A percentile compares a stretch with the other conserved stretches of the same genome.
Evolutionary conservation across 2,888 invertebrate species (phyloP).

Genomic region (Anodontia alba): DNA sequence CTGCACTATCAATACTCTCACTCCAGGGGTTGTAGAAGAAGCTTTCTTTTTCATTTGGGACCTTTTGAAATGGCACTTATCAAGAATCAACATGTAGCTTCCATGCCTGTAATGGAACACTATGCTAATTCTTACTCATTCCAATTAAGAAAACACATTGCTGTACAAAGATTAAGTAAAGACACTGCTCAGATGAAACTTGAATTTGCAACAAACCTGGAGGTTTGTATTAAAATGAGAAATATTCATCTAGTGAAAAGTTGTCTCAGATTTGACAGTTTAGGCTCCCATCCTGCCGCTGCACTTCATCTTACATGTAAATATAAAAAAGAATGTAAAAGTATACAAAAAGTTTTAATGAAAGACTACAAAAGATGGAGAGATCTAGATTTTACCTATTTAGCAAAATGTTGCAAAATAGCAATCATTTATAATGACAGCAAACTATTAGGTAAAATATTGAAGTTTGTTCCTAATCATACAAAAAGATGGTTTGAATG

Average conservation of each 20-base stretch:
- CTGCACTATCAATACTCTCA: neutral
- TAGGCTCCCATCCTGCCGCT: neutral
- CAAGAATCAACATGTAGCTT: neutral
- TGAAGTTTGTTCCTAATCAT: neutral
- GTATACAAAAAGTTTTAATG: neutral
- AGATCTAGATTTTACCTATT: too few species aligned
- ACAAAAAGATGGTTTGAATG: neutral
- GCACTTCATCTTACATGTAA: neutral
- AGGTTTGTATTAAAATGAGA: neutral
- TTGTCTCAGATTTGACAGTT: neutral
- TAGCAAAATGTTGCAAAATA: neutral
- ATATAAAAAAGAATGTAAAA: neutral
- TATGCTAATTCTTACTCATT: neutral
- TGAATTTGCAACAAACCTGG: neutral
- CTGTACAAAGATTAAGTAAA: neutral
- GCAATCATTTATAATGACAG: neutral
- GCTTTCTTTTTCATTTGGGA: neutral
- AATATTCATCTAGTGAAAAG: conserved; percentile 2
- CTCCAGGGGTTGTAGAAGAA: neutral
- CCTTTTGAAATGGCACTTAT: neutral
- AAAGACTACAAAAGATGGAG: neutral
- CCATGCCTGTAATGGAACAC: neutral
- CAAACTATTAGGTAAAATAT: neutral
- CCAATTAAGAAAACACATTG: neutral
- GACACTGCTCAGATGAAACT: neutral